phyloP scores from a whole-genome alignment of 2,113 vertebrate species.

The Tringa solitaria region DNA sequence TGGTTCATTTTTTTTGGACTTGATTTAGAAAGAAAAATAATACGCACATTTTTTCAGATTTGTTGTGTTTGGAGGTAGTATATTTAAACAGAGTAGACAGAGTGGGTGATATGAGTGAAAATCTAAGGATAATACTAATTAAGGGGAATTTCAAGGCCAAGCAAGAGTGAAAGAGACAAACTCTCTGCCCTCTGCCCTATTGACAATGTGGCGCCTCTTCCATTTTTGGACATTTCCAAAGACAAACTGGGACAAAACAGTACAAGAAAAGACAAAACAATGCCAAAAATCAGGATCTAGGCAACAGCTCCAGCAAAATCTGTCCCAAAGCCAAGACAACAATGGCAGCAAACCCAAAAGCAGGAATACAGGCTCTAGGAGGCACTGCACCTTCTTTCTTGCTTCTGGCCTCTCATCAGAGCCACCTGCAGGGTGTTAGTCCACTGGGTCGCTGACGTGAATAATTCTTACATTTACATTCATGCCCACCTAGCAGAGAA shows the following conservation, averaged over 20 bases:
- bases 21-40: constrained; percentile 35
- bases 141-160: neutral
- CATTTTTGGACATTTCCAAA: neutral
- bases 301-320: neutral
- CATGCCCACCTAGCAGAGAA: neutral
- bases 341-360: neutral
- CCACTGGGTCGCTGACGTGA: neutral
- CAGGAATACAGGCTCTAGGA: neutral
- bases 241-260: neutral
- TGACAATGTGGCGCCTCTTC: neutral
- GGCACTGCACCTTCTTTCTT: neutral
- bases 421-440: neutral
- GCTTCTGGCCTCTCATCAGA: neutral
- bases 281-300: neutral
- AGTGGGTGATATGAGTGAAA: neutral
- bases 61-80: neutral
- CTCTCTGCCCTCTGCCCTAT: neutral
- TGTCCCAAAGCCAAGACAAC: neutral
- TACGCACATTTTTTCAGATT: neutral
- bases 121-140: neutral
- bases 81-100: neutral
- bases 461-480: neutral
- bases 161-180: neutral
- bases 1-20: neutral
- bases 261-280: neutral